Conservation (phyloP, 2,113 vertebrate species). For the Steatornis caripensis region DNA sequence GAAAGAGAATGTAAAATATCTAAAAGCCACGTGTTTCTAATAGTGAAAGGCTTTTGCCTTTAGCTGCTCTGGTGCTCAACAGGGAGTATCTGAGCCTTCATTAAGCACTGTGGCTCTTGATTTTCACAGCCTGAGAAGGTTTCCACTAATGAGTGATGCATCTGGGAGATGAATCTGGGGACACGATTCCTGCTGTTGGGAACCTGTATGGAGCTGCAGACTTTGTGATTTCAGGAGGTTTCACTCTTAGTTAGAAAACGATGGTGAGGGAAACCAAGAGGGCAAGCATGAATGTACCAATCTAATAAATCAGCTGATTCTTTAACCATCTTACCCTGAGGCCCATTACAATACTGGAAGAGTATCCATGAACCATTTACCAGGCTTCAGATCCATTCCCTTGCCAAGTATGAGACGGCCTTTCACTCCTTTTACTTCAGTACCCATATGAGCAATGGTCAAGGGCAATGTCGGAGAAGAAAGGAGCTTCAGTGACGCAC, state of each 20-base stretch:
- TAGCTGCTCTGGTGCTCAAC: background rate
- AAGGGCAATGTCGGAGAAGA: background rate
- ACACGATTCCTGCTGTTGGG: background rate
- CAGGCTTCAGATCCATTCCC: background rate
- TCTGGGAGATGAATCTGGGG: background rate
- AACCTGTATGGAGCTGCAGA: background rate
- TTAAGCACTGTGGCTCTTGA: background rate
- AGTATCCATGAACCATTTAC: background rate
- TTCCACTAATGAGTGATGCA: background rate
- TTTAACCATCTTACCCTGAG: background rate
- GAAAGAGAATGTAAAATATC: background rate
- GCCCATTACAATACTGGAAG: background rate
- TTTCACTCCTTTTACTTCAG: background rate
- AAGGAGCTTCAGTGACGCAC: background rate
- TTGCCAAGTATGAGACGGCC: accelerated
- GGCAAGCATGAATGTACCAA: background rate
- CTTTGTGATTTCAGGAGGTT: background rate
- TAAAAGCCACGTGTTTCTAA: background rate
- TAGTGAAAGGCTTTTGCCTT: background rate
- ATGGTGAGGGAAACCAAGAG: background rate
- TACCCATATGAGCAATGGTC: accelerated
- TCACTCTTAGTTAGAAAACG: background rate
- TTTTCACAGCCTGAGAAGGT: background rate
- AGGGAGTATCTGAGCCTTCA: background rate
- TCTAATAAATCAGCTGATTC: background rate